Percentiles rank a stretch among this genome's conserved stretches.
phyloP scores from a whole-genome alignment of 2,888 invertebrate genomes.

The Thymelicus sylvestris region DNA sequence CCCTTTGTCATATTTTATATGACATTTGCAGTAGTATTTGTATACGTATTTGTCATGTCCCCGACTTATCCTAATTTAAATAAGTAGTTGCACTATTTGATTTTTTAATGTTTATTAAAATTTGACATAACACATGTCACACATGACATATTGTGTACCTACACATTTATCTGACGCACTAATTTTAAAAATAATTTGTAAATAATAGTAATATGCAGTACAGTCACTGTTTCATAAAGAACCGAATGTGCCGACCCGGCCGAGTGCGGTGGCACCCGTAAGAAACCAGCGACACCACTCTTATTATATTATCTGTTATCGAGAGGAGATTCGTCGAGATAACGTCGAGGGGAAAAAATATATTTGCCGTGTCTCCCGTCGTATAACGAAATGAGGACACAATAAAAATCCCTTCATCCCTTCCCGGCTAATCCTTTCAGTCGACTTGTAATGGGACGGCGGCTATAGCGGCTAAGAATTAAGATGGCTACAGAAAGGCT shows the following conservation, averaged over 20 bases:
- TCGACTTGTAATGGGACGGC: neutral
- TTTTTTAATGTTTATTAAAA: too few species aligned
- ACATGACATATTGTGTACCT: too few species aligned
- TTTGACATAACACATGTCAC: too few species aligned
- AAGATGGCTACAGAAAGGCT: neutral
- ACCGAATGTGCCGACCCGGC: neutral
- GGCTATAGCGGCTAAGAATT: neutral
- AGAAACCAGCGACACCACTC: neutral
- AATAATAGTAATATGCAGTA: too few species aligned
- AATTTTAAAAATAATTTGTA: too few species aligned
- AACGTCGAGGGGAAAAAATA: neutral
- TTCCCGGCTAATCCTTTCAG: neutral
- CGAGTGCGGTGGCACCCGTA: neutral
- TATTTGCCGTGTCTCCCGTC: neutral
- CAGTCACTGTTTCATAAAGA: neutral
- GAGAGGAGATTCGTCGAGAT: neutral
- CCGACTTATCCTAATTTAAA: too few species aligned
- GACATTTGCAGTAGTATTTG: too few species aligned
- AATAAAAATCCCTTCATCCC: neutral
- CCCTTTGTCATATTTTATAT: too few species aligned
- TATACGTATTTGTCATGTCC: too few species aligned
- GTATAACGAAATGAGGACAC: neutral
- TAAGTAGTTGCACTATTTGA: too few species aligned
- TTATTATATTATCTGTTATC: slow-evolving; percentile 1
- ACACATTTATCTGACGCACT: too few species aligned